Conservation (phyloP, 2,113 vertebrate genomes). For the Alligator mississippiensis region DNA sequence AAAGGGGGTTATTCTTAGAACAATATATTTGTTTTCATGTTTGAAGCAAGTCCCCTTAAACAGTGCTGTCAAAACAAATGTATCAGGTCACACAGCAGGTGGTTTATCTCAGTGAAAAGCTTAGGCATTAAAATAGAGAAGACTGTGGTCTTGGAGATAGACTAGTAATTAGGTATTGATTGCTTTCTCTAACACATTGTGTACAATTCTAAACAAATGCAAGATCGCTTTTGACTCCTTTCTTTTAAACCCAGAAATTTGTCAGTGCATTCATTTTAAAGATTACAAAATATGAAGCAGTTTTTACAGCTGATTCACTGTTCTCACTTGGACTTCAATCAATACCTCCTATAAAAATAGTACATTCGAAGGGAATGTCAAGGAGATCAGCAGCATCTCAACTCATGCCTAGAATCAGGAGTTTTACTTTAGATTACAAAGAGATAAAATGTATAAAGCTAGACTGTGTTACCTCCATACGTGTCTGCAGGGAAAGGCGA, state of each 20-base stretch:
- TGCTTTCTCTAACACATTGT: slow-evolving; percentile 72
- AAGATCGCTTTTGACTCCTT: slow-evolving; percentile 67
- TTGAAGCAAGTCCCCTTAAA: slow-evolving; percentile 58
- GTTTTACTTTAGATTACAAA: slow-evolving; percentile 6
- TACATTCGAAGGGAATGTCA: slow-evolving; percentile 46
- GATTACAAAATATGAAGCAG: slow-evolving; percentile 66
- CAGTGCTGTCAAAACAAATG: slow-evolving; percentile 74
- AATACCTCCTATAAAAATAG: slow-evolving; percentile 48
- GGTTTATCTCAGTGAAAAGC: slow-evolving; percentile 74
- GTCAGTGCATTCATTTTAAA: slow-evolving; percentile 66
- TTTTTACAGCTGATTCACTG: slow-evolving; percentile 55
- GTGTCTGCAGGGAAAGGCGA: background rate
- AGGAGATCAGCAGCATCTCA: background rate
- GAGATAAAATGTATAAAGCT: background rate
- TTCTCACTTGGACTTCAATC: slow-evolving; percentile 56
- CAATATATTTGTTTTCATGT: slow-evolving; percentile 42
- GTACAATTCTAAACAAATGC: slow-evolving; percentile 75
- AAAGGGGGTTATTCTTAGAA: slow-evolving; percentile 45
- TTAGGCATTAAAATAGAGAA: slow-evolving; percentile 63
- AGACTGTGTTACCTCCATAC: background rate
- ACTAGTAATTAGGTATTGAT: slow-evolving; percentile 83
- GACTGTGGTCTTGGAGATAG: slow-evolving; percentile 53
- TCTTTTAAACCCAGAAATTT: slow-evolving; percentile 68
- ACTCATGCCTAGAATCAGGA: background rate
- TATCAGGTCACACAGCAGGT: slow-evolving; percentile 59